phyloP scores from a whole-genome alignment of 2,888 invertebrate species.

The Pediacus dermestoides region DNA sequence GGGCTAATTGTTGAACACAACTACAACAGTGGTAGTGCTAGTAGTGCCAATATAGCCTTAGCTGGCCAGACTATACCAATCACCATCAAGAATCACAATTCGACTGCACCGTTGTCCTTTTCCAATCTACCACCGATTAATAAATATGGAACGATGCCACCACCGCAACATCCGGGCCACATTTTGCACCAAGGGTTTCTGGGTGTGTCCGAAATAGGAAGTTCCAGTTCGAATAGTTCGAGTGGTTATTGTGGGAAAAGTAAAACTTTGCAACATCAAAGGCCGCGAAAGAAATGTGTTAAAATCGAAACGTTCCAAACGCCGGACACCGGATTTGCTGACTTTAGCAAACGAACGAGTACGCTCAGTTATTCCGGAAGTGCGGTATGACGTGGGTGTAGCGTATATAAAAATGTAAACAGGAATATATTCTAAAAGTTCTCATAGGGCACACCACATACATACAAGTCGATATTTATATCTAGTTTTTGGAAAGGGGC shows the following conservation, averaged over 20 bases:
- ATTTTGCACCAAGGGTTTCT: slow-evolving; percentile 48
- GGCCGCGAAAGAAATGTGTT: slow-evolving; percentile 44
- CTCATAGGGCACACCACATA: slow-evolving; percentile 15
- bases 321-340: slow-evolving; percentile 41
- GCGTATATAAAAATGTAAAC: slow-evolving; percentile 6
- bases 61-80: slow-evolving; percentile 52
- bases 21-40: slow-evolving; percentile 22
- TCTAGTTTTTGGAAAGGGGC: too few species aligned
- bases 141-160: slow-evolving; percentile 47
- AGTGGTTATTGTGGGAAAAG: slow-evolving; percentile 44
- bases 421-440: slow-evolving; percentile 28
- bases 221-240: slow-evolving; percentile 46
- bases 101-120: slow-evolving; percentile 33
- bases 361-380: slow-evolving; percentile 45
- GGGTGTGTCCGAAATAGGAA: slow-evolving; percentile 46
- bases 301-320: slow-evolving; percentile 49
- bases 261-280: slow-evolving; percentile 47
- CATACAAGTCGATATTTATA: too few species aligned
- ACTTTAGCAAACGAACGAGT: slow-evolving; percentile 35
- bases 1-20: slow-evolving; percentile 35
- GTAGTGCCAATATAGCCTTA: slow-evolving; percentile 28
- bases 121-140: slow-evolving; percentile 31
- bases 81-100: slow-evolving; percentile 46
- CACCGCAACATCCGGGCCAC: slow-evolving; percentile 8
- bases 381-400: slow-evolving; percentile 41